Conservation (phyloP, 2,113 vertebrate genomes). For the Datnioides undecimradiatus region DNA sequence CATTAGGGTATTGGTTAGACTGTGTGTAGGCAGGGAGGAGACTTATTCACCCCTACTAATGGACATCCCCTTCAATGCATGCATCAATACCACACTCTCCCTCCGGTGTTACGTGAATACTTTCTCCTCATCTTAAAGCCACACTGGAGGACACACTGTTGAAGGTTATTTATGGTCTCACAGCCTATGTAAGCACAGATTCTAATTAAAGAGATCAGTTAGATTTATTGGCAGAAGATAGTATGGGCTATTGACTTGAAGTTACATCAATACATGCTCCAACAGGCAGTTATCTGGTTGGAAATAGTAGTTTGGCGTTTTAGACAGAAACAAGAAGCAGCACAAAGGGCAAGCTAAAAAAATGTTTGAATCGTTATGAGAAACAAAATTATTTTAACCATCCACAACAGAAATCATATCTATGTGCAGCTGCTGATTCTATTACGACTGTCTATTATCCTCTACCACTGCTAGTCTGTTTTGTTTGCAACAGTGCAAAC, state of each 20-base stretch:
- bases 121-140: background rate
- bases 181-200: background rate
- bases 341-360: too few relatives aligned
- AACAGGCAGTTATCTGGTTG: background rate
- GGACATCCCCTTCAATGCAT: slow-evolving; percentile 27
- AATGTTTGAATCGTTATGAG: background rate
- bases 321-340: too few relatives aligned
- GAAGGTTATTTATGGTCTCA: background rate
- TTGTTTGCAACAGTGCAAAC: background rate
- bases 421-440: background rate
- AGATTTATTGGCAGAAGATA: background rate
- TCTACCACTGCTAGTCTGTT: background rate
- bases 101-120: slow-evolving; percentile 3
- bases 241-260: slow-evolving; percentile 10
- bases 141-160: background rate
- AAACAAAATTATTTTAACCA: background rate
- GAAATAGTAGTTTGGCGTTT: too few relatives aligned
- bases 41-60: slow-evolving; percentile 34
- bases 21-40: slow-evolving; percentile 36
- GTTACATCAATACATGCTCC: slow-evolving; percentile 5
- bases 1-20: slow-evolving; percentile 65
- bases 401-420: background rate
- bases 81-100: slow-evolving; percentile 36
- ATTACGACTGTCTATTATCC: background rate
- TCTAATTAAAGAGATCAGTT: background rate